These are phyloP conservation scores for Cosmia trapezina DNA, from an alignment of 2,888 invertebrate species.

Conservation along the genomic window DNA sequence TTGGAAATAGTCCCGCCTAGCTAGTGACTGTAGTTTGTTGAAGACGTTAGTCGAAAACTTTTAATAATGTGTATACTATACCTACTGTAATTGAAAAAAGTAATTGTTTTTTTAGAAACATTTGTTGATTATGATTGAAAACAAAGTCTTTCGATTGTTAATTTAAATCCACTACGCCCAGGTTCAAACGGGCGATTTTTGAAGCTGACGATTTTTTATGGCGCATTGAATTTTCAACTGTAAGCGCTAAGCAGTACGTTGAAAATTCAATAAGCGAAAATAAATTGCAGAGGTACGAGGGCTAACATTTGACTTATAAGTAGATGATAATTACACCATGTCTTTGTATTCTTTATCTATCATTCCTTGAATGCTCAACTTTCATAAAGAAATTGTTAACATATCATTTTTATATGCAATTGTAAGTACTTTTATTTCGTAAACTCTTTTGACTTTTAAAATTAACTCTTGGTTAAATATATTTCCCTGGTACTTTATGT, in stretches of 20 bases:
- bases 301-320: constrained; percentile 27
- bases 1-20: constrained; percentile 46
- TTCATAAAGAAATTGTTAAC: constrained; percentile 58
- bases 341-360: constrained; percentile 41
- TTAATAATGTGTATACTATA: constrained; percentile 10
- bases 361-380: constrained; percentile 77
- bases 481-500: constrained; percentile 17
- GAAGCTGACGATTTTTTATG: not conserved
- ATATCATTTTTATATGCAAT: constrained; percentile 51
- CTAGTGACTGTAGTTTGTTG: constrained; percentile 38
- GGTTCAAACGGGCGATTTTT: not conserved
- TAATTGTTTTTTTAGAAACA: constrained; percentile 36
- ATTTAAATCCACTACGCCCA: not conserved
- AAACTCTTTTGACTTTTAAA: not conserved
- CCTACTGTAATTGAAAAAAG: constrained; percentile 34
- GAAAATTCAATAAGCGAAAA: too few relatives aligned
- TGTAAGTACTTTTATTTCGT: constrained; percentile 15
- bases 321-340: constrained; percentile 39
- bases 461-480: not conserved
- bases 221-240: not conserved
- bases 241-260: too few relatives aligned
- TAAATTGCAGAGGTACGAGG: not conserved
- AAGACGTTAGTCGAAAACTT: constrained; percentile 11
- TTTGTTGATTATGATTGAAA: constrained; percentile 1
- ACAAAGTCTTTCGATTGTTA: constrained; percentile 17